Conservation (phyloP, 1,140 invertebrate species). For the Euglossa dilemma region DNA sequence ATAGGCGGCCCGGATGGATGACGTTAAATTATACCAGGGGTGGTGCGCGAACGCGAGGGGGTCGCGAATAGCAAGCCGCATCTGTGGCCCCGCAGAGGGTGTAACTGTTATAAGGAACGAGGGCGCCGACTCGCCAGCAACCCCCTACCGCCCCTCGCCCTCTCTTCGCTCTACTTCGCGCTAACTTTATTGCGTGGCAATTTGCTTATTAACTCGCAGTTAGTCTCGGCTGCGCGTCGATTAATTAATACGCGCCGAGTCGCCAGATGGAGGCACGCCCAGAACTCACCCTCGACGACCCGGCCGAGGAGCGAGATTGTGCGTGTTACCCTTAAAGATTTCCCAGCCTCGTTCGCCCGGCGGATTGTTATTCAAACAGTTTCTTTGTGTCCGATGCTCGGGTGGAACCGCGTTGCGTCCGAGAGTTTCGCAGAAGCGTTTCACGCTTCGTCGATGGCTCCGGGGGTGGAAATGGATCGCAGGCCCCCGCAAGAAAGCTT, state of each 20-base stretch:
- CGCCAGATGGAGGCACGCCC: slow-evolving; percentile 80
- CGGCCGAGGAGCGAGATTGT: slow-evolving; percentile 62
- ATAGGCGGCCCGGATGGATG: slow-evolving; percentile 78
- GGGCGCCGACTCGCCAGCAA: slow-evolving; percentile 56
- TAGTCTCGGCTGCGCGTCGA: slow-evolving; percentile 80
- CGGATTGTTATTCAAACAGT: slow-evolving; percentile 34
- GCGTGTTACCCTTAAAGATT: slow-evolving; percentile 61
- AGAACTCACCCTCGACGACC: slow-evolving; percentile 58
- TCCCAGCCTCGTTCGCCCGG: slow-evolving; percentile 16
- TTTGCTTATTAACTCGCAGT: slow-evolving; percentile 82
- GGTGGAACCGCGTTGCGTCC: neutral
- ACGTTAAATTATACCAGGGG: slow-evolving; percentile 78
- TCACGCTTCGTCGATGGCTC: neutral
- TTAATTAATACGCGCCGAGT: slow-evolving; percentile 80
- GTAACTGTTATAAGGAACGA: slow-evolving; percentile 70
- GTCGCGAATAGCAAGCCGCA: slow-evolving; percentile 76
- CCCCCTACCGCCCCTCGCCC: slow-evolving; percentile 46
- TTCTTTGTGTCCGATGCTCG: slow-evolving; percentile 2
- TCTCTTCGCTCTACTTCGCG: slow-evolving; percentile 64
- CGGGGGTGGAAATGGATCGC: slow-evolving; percentile 2
- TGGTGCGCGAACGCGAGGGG: slow-evolving; percentile 32
- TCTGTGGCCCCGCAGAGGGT: slow-evolving; percentile 79
- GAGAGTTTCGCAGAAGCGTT: neutral
- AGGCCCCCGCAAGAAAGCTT: neutral
- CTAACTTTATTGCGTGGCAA: slow-evolving; percentile 81